These are phyloP conservation scores for Pantelozetes paolii DNA, from an alignment of 2,888 invertebrate genomes.

Conservation along the genomic window DNA sequence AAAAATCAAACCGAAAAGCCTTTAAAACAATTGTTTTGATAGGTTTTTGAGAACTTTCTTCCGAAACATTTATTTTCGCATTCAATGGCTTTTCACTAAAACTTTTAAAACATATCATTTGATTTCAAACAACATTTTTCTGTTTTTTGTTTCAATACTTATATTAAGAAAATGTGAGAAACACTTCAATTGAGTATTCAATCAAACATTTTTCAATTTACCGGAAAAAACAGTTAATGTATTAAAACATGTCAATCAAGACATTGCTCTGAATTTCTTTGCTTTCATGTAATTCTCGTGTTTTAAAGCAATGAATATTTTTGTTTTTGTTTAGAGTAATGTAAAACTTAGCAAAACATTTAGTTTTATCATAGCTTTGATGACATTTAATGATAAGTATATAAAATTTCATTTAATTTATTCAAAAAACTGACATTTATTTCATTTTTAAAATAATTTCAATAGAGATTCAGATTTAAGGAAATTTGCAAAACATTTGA, in stretches of 20 bases:
- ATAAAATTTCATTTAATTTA: slow-evolving; percentile 20
- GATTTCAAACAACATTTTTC: background rate
- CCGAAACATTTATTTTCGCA: background rate
- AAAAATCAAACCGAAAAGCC: too few relatives aligned
- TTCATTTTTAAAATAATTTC: background rate
- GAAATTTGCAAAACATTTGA: background rate
- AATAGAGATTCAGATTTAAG: background rate
- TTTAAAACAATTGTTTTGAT: background rate
- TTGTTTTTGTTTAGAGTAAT: background rate
- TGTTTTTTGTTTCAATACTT: background rate
- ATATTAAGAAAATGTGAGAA: background rate
- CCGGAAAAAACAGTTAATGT: background rate
- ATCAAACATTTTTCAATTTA: background rate
- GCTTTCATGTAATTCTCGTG: background rate
- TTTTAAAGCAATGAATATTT: background rate
- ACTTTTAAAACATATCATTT: background rate
- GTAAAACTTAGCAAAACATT: background rate
- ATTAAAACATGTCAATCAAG: background rate
- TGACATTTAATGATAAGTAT: slow-evolving; percentile 12
- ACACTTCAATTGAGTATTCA: background rate
- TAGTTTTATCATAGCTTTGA: background rate
- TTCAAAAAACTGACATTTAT: background rate
- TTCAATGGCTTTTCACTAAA: background rate
- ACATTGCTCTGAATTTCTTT: background rate
- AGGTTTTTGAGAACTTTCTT: background rate